Conservation (phyloP, 2,888 invertebrate species). For the Sphaerophoria taeniata region DNA sequence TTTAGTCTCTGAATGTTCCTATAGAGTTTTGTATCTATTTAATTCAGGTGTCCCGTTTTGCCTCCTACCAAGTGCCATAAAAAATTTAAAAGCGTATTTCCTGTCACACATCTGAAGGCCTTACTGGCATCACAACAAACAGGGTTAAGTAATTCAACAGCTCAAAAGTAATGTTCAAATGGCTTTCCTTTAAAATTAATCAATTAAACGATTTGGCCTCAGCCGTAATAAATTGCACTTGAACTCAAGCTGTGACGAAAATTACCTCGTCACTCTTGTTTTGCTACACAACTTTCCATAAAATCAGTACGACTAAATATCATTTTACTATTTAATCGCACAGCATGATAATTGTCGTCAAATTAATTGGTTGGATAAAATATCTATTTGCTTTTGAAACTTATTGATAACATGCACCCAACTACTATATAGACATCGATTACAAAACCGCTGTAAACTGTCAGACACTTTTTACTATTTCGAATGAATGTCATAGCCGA, state of each 20-base stretch:
- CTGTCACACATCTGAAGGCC: no score
- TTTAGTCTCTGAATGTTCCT: no score
- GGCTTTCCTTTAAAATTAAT: background rate
- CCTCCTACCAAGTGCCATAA: no score
- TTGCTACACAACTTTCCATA: background rate
- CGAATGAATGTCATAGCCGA: slow-evolving; percentile 1
- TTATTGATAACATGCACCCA: slow-evolving; percentile 4
- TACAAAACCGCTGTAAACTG: background rate
- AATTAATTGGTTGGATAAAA: slow-evolving; percentile 56
- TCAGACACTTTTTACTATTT: slow-evolving; percentile 20
- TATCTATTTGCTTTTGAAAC: slow-evolving; percentile 27
- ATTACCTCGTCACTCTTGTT: slow-evolving; percentile 32
- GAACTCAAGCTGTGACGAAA: slow-evolving; percentile 18
- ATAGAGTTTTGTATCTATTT: no score
- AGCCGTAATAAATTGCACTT: slow-evolving; percentile 10
- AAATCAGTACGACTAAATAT: slow-evolving; percentile 4
- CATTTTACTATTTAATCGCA: background rate
- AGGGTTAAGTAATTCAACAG: no score
- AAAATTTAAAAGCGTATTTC: no score
- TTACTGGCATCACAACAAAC: no score
- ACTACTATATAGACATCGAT: slow-evolving; percentile 17
- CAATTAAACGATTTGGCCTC: slow-evolving; percentile 5
- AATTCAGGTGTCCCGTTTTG: no score
- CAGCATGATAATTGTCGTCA: slow-evolving; percentile 37
- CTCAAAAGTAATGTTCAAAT: background rate